Evolutionary conservation across 2,113 vertebrate species (phyloP).

Genomic region (Ptychochromis oligacanthus): DNA sequence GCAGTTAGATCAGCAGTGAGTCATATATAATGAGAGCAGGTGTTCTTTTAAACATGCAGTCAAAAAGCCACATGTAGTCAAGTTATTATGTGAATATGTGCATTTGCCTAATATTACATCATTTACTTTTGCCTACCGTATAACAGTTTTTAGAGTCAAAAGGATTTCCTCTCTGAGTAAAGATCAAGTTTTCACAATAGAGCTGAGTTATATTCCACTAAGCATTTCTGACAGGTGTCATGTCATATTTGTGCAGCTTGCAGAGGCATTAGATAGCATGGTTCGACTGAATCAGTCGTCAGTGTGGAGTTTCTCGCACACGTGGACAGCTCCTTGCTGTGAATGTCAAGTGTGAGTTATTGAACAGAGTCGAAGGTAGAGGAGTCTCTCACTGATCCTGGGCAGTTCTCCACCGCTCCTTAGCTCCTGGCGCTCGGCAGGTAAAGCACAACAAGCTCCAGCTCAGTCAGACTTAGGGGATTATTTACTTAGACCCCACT

Average conservation of each 20-base stretch:
- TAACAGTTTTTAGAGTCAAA: constrained; percentile 4
- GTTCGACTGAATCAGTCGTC: constrained; percentile 33
- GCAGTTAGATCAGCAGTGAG: not conserved
- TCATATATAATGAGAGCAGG: not conserved
- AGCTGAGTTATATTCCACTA: constrained; percentile 25
- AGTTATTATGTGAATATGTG: not conserved
- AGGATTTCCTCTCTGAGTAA: not conserved
- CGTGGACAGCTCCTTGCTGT: constrained; percentile 40
- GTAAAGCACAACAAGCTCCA: constrained; percentile 58
- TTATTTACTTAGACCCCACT: constrained; percentile 69
- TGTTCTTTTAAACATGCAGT: not conserved
- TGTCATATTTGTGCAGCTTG: constrained; percentile 51
- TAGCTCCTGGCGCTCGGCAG: constrained; percentile 42
- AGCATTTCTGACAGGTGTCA: constrained; percentile 61
- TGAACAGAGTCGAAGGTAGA: constrained; percentile 37
- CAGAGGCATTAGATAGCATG: constrained; percentile 20
- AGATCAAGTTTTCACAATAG: constrained; percentile 32
- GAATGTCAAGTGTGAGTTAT: constrained; percentile 61
- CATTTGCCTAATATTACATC: not conserved
- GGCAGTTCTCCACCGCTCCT: constrained; percentile 22
- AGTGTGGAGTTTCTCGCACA: constrained; percentile 41
- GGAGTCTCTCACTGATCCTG: constrained; percentile 45
- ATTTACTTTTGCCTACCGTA: not conserved
- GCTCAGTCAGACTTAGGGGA: constrained; percentile 56
- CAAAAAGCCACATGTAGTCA: not conserved